phyloP scores from a whole-genome alignment of 2,113 vertebrate species.

The Tachysurus fulvidraco region DNA sequence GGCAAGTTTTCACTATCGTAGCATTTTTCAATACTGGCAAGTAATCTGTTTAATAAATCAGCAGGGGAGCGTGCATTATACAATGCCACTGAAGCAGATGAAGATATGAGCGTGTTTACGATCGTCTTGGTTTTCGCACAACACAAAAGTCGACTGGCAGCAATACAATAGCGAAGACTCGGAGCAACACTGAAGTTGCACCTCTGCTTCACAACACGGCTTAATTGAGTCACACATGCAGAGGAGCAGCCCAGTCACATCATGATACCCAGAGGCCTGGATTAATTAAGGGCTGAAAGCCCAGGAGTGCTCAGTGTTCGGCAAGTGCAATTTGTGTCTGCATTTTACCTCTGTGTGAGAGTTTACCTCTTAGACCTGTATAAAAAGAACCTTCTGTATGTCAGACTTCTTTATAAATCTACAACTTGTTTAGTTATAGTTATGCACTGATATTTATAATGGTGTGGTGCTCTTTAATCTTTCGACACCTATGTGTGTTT shows the following conservation, averaged over 20 bases:
- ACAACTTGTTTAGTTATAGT: slow-evolving; percentile 35
- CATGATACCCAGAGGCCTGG: slow-evolving; percentile 78
- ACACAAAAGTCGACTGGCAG: slow-evolving; percentile 46
- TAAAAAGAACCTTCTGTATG: slow-evolving; percentile 56
- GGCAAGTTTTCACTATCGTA: background rate
- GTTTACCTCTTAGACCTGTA: slow-evolving; percentile 68
- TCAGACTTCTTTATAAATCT: slow-evolving; percentile 69
- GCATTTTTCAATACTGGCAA: background rate
- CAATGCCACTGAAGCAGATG: slow-evolving; percentile 37
- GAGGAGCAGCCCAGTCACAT: slow-evolving; percentile 66
- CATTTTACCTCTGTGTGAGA: slow-evolving; percentile 56
- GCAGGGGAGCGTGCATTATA: background rate
- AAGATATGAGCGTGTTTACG: slow-evolving; percentile 49
- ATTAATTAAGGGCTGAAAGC: slow-evolving; percentile 80
- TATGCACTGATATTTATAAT: background rate
- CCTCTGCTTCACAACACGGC: slow-evolving; percentile 71
- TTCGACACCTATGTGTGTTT: slow-evolving; percentile 53
- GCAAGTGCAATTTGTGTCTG: slow-evolving; percentile 73
- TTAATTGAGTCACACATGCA: slow-evolving; percentile 76
- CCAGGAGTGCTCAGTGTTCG: slow-evolving; percentile 71
- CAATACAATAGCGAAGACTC: slow-evolving; percentile 54
- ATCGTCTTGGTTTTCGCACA: slow-evolving; percentile 53
- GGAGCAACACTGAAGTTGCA: slow-evolving; percentile 65
- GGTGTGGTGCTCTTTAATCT: background rate
- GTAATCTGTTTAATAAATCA: slow-evolving; percentile 18